Conservation (phyloP, 2,888 invertebrate species). For the Bruchidius siliquastri region DNA sequence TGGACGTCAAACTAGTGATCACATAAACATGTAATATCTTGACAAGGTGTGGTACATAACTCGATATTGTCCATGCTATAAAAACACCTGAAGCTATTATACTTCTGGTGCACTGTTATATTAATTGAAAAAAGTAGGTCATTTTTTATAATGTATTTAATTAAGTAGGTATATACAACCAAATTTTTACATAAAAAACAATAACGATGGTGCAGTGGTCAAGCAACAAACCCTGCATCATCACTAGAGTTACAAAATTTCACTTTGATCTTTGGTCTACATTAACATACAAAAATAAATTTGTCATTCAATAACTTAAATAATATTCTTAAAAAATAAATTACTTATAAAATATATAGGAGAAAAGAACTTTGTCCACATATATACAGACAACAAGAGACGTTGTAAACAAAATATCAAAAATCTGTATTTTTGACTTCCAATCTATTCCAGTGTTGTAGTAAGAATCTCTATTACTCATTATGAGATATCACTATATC, state of each 20-base stretch:
- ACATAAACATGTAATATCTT: too few relatives aligned
- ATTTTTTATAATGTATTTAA: neutral
- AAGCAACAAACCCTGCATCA: conserved; percentile 38
- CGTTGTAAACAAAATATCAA: neutral
- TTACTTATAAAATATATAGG: conserved; percentile 22
- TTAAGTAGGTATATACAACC: conserved; percentile 18
- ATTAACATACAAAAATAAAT: conserved; percentile 28
- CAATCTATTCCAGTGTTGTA: too few relatives aligned
- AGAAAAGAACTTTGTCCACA: conserved; percentile 8
- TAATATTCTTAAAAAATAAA: conserved; percentile 25
- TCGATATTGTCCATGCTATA: too few relatives aligned
- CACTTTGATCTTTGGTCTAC: conserved; percentile 23
- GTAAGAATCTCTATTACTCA: too few relatives aligned
- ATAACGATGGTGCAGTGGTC: conserved; percentile 30
- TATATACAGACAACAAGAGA: neutral
- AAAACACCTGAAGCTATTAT: too few relatives aligned
- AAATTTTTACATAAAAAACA: conserved; percentile 13
- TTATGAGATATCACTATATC: too few relatives aligned
- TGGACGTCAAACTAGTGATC: too few relatives aligned
- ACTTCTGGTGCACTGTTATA: neutral
- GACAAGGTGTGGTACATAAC: too few relatives aligned
- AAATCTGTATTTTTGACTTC: neutral
- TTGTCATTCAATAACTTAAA: conserved; percentile 22
- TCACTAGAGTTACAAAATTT: conserved; percentile 25
- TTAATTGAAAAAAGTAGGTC: too few relatives aligned